Base-by-base conservation (phyloP, 2,888 invertebrate species). In the Chymomyza procnemis region DNA sequence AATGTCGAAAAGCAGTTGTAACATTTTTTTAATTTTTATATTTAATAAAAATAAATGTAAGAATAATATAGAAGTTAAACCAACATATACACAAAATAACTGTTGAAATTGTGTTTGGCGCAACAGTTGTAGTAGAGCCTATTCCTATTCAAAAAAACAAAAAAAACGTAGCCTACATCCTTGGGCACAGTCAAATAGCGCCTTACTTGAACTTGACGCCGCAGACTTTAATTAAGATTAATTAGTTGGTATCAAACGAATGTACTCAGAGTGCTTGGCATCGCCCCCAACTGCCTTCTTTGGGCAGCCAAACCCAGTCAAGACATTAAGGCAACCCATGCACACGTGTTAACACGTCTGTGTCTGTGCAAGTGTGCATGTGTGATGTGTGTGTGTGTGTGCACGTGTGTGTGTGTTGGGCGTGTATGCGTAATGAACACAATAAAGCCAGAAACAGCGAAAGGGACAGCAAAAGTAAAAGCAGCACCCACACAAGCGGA, bases 201-300 rank as follows among this genome's bases (percentile, higher is more conserved):
- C 48, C 60, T 54, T 48, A 58, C 57, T 60, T 60, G 59, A 73
- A 70, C 55, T 64, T 62, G 66, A 66, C 61, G 68, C 41, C 71
- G 66, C 59, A 63, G 73, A 76, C 76, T 83, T 86, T 83, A 83
- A 83, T 83, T 83, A 83, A 83, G 83, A 83, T 83, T 83, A 86
- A 83, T 83, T 83, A 85, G 70, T 69, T 30, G 30, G 21, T 41
- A 57, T 58, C 48, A 54, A 46, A 16, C 50, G 50, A 58, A 14
- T 57, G 19, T 21, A 54, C 19, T 2, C 54, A 21, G 22, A 54
- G 22, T 21, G 14, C 19, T 16, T 21, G 19, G 54, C 19, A 54
- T 21, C 4, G 16, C 19, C 16, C 19, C 54, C 21, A 21, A 19
- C 19, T 8, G 14, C 16, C 16, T 16, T 64, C 57, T 72, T 62